Percentiles rank a stretch among this genome's conserved stretches.
Conservation (phyloP, 2,113 vertebrate species). For the Oreocharis arfaki region DNA sequence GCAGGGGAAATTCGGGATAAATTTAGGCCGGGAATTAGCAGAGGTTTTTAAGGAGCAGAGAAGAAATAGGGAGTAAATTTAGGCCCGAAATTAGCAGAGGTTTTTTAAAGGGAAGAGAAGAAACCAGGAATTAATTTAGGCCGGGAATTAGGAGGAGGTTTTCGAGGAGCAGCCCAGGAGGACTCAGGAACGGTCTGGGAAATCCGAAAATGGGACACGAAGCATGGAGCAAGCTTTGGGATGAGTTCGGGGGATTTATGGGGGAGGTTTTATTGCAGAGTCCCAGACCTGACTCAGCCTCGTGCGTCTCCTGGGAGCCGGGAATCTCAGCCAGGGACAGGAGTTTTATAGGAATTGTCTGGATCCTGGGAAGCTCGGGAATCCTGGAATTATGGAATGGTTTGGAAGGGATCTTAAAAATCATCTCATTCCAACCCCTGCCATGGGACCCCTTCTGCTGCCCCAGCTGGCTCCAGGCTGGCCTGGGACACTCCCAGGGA, state of each 20-base stretch:
- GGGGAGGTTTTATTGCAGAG: neutral
- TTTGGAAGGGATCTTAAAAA: neutral
- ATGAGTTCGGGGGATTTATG: neutral
- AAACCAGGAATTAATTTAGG: no score
- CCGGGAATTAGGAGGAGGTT: neutral
- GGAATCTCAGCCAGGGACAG: neutral
- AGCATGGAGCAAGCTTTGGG: neutral
- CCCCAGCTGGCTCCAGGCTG: neutral
- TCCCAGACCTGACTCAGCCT: neutral
- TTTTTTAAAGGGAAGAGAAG: no score
- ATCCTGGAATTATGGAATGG: neutral
- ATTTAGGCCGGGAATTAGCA: neutral
- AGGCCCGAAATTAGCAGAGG: neutral
- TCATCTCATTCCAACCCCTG: neutral
- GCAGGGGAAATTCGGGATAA: neutral
- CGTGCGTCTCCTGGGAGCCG: neutral
- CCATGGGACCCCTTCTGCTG: neutral
- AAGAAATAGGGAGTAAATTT: neutral
- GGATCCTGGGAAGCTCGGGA: neutral
- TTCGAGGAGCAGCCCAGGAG: neutral
- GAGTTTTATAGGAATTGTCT: neutral
- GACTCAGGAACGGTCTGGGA: neutral
- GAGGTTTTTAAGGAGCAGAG: no score
- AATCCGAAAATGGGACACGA: neutral
- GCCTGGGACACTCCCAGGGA: neutral